Conservation (phyloP, 2,888 invertebrate genomes). For the Acrobasis consociella region DNA sequence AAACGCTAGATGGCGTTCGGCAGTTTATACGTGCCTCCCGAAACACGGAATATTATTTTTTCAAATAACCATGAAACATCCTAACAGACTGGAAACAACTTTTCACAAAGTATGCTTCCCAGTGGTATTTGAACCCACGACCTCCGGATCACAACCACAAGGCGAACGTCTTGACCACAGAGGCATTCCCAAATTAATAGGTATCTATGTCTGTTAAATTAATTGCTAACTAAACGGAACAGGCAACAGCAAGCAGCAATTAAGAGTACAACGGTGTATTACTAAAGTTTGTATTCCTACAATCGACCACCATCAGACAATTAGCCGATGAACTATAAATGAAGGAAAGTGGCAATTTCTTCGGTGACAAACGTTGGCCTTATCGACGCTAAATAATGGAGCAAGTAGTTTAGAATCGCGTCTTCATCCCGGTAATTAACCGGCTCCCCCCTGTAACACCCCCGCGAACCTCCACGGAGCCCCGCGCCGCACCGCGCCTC, state of each 20-base stretch:
- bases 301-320: slow-evolving; percentile 41
- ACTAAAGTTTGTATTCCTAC: slow-evolving; percentile 36
- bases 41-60: too few species aligned
- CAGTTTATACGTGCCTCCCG: too few species aligned
- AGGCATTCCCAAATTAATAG: too few species aligned
- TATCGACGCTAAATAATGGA: slow-evolving; percentile 80
- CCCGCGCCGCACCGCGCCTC: slow-evolving; percentile 45
- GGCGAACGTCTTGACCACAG: too few species aligned
- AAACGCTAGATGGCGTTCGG: too few species aligned
- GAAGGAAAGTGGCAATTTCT: slow-evolving; percentile 75
- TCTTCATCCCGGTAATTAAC: slow-evolving; percentile 82
- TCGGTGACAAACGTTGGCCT: slow-evolving; percentile 75
- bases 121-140: too few species aligned
- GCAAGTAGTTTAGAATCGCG: slow-evolving; percentile 76
- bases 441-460: slow-evolving; percentile 40
- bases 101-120: too few species aligned
- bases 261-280: slow-evolving; percentile 37
- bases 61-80: too few species aligned
- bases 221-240: slow-evolving; percentile 16
- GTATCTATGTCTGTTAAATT: slow-evolving; percentile 11
- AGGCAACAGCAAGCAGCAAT: slow-evolving; percentile 22
- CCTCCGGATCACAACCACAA: too few species aligned
- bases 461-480: slow-evolving; percentile 33
- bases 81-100: too few species aligned
- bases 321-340: slow-evolving; percentile 74